A percentile compares a stretch with the other conserved stretches of the same genome.
Evolutionary conservation across 1,140 invertebrate species (phyloP).

Genomic region (Acromyrmex charruanus): DNA sequence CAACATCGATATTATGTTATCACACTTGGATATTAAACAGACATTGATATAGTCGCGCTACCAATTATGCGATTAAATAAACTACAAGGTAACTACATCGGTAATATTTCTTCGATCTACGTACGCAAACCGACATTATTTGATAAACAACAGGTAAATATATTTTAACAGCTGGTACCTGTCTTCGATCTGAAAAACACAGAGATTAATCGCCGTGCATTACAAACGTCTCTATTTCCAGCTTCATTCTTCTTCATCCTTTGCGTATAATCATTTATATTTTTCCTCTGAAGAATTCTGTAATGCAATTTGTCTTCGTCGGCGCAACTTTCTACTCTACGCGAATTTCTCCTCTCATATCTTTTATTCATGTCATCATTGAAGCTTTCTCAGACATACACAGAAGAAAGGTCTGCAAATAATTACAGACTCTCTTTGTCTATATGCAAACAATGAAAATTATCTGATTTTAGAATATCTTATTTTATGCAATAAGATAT

Average conservation of each 20-base stretch:
- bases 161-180: slow-evolving; percentile 15
- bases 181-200: slow-evolving; percentile 1
- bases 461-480: slow-evolving; percentile 31
- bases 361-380: slow-evolving; percentile 65
- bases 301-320: slow-evolving; percentile 60
- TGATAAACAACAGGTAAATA: neutral
- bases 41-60: slow-evolving; percentile 30
- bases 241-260: slow-evolving; percentile 39
- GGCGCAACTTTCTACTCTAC: slow-evolving; percentile 51
- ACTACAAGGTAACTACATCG: neutral
- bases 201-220: slow-evolving; percentile 47
- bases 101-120: neutral
- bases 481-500: neutral
- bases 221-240: slow-evolving; percentile 51
- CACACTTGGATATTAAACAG: slow-evolving; percentile 47
- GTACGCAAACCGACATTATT: neutral
- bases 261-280: slow-evolving; percentile 63
- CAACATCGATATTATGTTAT: slow-evolving; percentile 45
- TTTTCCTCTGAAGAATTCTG: slow-evolving; percentile 41
- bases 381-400: slow-evolving; percentile 36
- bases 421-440: slow-evolving; percentile 49
- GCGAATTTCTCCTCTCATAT: slow-evolving; percentile 60
- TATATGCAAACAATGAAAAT: slow-evolving; percentile 30
- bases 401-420: slow-evolving; percentile 49
- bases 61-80: slow-evolving; percentile 4